Evolutionary conservation across 1,140 invertebrate species (phyloP).

Genomic region (Zaprionus ghesquierei): DNA sequence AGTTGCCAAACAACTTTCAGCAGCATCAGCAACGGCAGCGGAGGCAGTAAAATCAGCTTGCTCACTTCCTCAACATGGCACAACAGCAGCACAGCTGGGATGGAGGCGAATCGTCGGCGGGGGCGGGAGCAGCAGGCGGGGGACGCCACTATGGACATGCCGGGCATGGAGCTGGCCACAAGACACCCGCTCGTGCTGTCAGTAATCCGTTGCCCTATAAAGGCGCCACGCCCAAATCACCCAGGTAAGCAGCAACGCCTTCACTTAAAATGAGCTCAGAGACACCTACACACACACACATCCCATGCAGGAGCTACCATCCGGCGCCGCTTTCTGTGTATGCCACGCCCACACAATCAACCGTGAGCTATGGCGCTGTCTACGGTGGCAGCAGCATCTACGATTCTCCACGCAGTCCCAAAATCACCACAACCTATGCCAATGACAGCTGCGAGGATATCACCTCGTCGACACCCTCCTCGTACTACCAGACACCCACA

Average conservation of each 20-base stretch:
- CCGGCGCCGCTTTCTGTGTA: slow-evolving; percentile 38
- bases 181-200: slow-evolving; percentile 50
- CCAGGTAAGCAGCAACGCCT: slow-evolving; percentile 57
- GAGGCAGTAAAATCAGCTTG: neutral
- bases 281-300: neutral
- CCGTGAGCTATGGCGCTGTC: neutral
- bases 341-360: slow-evolving; percentile 32
- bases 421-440: slow-evolving; percentile 78
- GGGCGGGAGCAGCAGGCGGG: slow-evolving; percentile 4
- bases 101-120: slow-evolving; percentile 40
- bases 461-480: slow-evolving; percentile 68
- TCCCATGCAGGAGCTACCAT: slow-evolving; percentile 45
- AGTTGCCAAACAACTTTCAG: slow-evolving; percentile 57
- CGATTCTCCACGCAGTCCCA: slow-evolving; percentile 74
- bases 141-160: slow-evolving; percentile 9
- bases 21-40: slow-evolving; percentile 15
- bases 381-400: no score
- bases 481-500: slow-evolving; percentile 75
- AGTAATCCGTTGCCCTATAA: slow-evolving; percentile 72
- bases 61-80: slow-evolving; percentile 48
- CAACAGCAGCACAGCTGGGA: slow-evolving; percentile 75
- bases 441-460: slow-evolving; percentile 76
- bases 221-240: slow-evolving; percentile 69
- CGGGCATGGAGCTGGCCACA: slow-evolving; percentile 36
- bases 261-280: neutral